Percentiles rank a stretch among this genome's conserved stretches.
phyloP scores from a whole-genome alignment of 2,888 invertebrate genomes.

The Napeogenes inachia region DNA sequence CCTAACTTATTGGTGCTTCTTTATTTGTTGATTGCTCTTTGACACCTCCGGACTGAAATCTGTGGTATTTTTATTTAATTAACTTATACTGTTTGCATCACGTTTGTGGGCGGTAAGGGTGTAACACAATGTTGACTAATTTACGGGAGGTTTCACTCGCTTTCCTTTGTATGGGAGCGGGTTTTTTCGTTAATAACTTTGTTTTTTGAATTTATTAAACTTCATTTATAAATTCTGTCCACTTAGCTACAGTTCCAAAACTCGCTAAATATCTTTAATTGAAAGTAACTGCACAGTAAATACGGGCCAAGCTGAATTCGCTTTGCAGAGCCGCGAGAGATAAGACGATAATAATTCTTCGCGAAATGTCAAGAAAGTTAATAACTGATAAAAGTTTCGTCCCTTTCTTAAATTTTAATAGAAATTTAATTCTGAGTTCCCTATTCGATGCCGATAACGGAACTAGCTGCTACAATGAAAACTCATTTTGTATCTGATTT shows the following conservation, averaged over 20 bases:
- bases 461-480: conserved; percentile 37
- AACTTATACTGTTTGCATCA: conserved; percentile 54
- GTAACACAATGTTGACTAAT: conserved; percentile 66
- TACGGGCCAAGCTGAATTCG: conserved; percentile 54
- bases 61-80: conserved; percentile 70
- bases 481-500: conserved; percentile 14
- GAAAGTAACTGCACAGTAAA: conserved; percentile 64
- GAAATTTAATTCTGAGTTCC: conserved; percentile 70
- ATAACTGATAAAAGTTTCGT: conserved; percentile 74
- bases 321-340: conserved; percentile 58
- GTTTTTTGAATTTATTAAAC: conserved; percentile 24
- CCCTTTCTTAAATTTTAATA: conserved; percentile 74
- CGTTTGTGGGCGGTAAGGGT: conserved; percentile 45
- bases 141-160: conserved; percentile 56
- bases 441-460: conserved; percentile 49
- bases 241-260: conserved; percentile 22
- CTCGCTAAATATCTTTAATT: conserved; percentile 45
- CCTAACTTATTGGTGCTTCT: conserved; percentile 73
- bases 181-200: conserved; percentile 19
- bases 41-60: conserved; percentile 62
- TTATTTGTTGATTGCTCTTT: conserved; percentile 74
- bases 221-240: conserved; percentile 25
- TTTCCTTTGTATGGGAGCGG: conserved; percentile 34
- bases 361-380: conserved; percentile 73
- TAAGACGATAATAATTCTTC: conserved; percentile 75